phyloP scores from a whole-genome alignment of 2,797 vertebrate species.

The Cryptoprocta ferox region DNA sequence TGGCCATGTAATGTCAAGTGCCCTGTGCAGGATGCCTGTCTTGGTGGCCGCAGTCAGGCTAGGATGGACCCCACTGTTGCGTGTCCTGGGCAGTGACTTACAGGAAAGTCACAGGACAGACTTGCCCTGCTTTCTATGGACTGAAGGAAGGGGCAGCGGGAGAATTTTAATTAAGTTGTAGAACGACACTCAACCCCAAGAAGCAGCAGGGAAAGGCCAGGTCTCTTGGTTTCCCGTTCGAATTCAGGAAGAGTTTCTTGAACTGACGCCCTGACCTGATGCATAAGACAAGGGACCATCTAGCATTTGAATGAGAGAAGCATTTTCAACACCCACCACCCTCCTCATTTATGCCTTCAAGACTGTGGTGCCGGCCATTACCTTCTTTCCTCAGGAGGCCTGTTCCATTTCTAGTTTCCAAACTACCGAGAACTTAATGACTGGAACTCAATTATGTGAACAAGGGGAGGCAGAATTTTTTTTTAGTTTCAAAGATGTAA shows the following conservation, averaged over 20 bases:
- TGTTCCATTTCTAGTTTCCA: not conserved
- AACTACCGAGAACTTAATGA: not conserved
- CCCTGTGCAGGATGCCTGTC: not conserved
- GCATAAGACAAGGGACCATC: not conserved
- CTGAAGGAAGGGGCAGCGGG: rapidly evolving
- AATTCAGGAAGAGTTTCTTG: not conserved
- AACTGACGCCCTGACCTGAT: not conserved
- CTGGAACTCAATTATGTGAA: not conserved
- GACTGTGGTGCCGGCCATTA: not conserved
- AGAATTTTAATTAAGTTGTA: not conserved
- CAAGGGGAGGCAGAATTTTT: not conserved
- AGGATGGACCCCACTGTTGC: too few relatives aligned
- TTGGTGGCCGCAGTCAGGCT: not conserved
- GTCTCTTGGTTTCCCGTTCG: not conserved
- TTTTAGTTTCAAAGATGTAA: not conserved
- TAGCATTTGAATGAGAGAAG: not conserved
- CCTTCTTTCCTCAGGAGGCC: not conserved
- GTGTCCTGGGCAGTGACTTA: not conserved
- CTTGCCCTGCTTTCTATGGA: not conserved
- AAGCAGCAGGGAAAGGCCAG: not conserved
- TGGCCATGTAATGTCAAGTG: not conserved
- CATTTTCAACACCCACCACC: not conserved
- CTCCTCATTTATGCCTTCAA: not conserved
- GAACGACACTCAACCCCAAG: not conserved
- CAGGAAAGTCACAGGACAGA: not conserved